A percentile compares a stretch with the other conserved stretches of the same genome.
Evolutionary conservation across 2,888 invertebrate genomes (phyloP).

Genomic region (Lochmaea crataegi): DNA sequence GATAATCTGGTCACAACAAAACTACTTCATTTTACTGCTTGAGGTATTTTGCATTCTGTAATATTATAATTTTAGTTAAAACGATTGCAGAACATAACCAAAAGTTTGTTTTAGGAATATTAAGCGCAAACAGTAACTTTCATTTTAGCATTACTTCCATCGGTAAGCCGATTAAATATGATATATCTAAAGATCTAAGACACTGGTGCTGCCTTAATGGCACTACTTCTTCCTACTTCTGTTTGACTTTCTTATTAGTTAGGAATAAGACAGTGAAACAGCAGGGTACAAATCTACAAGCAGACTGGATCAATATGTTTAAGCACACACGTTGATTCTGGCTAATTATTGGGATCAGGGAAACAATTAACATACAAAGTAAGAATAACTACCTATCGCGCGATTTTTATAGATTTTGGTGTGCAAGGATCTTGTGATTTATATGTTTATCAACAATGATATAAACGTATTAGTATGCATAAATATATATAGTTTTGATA

Average conservation of each 20-base stretch:
- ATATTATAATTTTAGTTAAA: not conserved
- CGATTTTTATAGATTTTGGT: too few species aligned
- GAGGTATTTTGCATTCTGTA: not conserved
- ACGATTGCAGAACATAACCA: not conserved
- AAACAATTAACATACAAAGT: not conserved
- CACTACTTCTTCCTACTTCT: slow-evolving; percentile 49
- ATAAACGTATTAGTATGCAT: too few species aligned
- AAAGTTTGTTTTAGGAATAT: slow-evolving; percentile 33
- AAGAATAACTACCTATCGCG: not conserved
- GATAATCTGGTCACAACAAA: not conserved
- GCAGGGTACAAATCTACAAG: slow-evolving; percentile 30
- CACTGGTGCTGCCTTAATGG: slow-evolving; percentile 51
- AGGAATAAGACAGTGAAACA: slow-evolving; percentile 36
- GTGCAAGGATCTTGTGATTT: too few species aligned
- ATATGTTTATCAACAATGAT: too few species aligned
- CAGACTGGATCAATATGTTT: slow-evolving; percentile 14
- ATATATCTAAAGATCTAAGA: slow-evolving; percentile 55
- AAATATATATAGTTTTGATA: too few species aligned
- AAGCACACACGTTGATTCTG: slow-evolving; percentile 13
- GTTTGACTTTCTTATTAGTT: slow-evolving; percentile 53
- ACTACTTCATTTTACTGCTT: not conserved
- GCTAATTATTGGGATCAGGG: not conserved
- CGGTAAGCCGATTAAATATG: slow-evolving; percentile 56
- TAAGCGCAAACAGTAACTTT: slow-evolving; percentile 44
- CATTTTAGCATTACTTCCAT: slow-evolving; percentile 55